These are phyloP conservation scores for Dione vanillae DNA, from an alignment of 2,888 invertebrate species.

Conservation along the genomic window DNA sequence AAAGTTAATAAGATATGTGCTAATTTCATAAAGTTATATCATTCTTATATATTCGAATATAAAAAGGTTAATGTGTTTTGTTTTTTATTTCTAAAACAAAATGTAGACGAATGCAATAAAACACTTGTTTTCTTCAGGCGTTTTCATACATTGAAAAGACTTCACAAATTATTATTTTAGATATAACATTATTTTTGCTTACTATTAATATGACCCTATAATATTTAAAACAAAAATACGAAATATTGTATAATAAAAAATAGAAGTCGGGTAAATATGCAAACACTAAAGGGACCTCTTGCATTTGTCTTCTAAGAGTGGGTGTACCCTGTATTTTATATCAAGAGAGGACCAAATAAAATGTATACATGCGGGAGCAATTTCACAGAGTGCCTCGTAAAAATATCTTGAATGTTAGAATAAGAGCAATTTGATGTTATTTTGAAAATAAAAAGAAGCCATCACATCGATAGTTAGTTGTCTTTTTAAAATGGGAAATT, in stretches of 20 bases:
- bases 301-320: constrained; percentile 12
- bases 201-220: too few relatives aligned
- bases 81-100: background rate
- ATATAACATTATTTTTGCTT: too few relatives aligned
- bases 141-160: background rate
- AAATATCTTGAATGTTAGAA: constrained; percentile 39
- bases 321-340: constrained; percentile 41
- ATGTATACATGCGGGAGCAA: constrained; percentile 48
- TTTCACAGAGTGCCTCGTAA: constrained; percentile 52
- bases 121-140: constrained; percentile 10
- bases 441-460: background rate
- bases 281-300: background rate
- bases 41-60: too few relatives aligned
- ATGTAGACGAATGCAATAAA: constrained; percentile 11
- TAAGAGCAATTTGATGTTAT: constrained; percentile 17
- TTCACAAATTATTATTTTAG: background rate
- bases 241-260: too few relatives aligned
- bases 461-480: background rate
- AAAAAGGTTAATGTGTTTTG: too few relatives aligned
- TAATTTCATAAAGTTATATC: too few relatives aligned
- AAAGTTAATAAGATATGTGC: too few relatives aligned
- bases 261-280: too few relatives aligned
- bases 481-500: background rate
- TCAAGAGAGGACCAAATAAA: constrained; percentile 45
- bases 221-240: too few relatives aligned